Evolutionary conservation across 2,113 vertebrate genomes (phyloP), one percentile per base, ranked within the genome.

Genomic region (Datnioides undecimradiatus): DNA sequence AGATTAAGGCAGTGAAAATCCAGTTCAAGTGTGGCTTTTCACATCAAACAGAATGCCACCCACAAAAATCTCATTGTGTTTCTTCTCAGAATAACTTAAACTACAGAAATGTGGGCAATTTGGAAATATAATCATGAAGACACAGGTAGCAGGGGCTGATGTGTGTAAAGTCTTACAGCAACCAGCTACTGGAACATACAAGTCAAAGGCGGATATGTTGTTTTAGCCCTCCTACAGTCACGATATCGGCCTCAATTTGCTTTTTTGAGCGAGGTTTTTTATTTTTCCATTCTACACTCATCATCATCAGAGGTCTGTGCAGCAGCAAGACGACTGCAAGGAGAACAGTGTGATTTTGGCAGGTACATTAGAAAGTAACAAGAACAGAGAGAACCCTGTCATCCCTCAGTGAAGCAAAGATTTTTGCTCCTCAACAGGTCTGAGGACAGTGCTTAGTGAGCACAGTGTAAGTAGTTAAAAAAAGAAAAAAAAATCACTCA

Each of bases 41-140:
- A 62, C 52, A 63, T 85, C 54, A 71, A 80, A 77, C 38, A 19
- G 27, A 25, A 12, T 36, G 43, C 73, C 70, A 62, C 71, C 59
- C 55, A 80, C 70, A 41, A 64, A 11, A 29, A 41, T 2, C 25
- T 31, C 36, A 23, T 40, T 58, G 25, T 65, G 25, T 43, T 75
- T 52, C 52, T 14, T 48, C 16, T 49, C 29, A 57, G 54, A 62
- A 23, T 46, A 27, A 13, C 9, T 57, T 65, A 52, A 31, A 62
- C 21, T 60, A 40, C 3, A 19, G 14, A 63, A 51, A 70, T 46
- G 54, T 71, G 36, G 69, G 52, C n/a, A n/a, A n/a, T n/a, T n/a
- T 65, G 43, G 54, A n/a, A 33, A 36, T 49, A 17, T 13, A 23
- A 40, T 58, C 33, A 65, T 70, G 58, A 31, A 59, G 67, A 58